Percentiles rank a stretch among this genome's conserved stretches.
These are phyloP conservation scores for Ophiodon elongatus DNA, from an alignment of 2,113 vertebrate species.

Conservation along the genomic window DNA sequence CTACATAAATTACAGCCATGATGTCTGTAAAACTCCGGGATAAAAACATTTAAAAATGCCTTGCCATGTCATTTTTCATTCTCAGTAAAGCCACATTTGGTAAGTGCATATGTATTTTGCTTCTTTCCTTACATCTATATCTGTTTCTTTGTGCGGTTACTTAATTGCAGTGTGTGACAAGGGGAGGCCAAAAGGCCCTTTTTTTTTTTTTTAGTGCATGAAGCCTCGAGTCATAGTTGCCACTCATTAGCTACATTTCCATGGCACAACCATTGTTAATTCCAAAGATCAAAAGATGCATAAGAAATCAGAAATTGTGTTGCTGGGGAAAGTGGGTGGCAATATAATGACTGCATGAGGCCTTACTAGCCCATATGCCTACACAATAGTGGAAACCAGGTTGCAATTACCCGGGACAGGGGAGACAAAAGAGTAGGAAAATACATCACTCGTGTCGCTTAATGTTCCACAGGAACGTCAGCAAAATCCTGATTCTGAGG, in stretches of 20 bases:
- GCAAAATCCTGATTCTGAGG: constrained; percentile 21
- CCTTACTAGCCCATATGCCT: constrained; percentile 36
- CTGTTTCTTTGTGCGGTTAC: constrained; percentile 36
- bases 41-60: background rate
- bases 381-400: constrained; percentile 65
- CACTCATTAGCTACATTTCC: constrained; percentile 60
- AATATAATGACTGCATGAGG: constrained; percentile 45
- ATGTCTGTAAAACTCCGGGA: background rate
- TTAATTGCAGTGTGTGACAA: constrained; percentile 42
- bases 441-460: constrained; percentile 61
- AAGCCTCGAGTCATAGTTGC: constrained; percentile 48
- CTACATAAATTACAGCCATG: background rate
- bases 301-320: constrained; percentile 43
- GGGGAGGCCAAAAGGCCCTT: background rate
- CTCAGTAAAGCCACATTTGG: background rate
- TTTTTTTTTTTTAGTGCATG: constrained; percentile 6
- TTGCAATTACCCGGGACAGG: constrained; percentile 65
- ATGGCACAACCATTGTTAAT: constrained; percentile 16
- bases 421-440: constrained; percentile 62
- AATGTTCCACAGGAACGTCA: constrained; percentile 46
- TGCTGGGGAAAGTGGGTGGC: constrained; percentile 38
- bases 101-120: background rate
- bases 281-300: constrained; percentile 54
- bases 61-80: background rate
- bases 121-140: constrained; percentile 19